Conservation (phyloP, 1,140 invertebrate genomes). For the Drosophila takahashii region DNA sequence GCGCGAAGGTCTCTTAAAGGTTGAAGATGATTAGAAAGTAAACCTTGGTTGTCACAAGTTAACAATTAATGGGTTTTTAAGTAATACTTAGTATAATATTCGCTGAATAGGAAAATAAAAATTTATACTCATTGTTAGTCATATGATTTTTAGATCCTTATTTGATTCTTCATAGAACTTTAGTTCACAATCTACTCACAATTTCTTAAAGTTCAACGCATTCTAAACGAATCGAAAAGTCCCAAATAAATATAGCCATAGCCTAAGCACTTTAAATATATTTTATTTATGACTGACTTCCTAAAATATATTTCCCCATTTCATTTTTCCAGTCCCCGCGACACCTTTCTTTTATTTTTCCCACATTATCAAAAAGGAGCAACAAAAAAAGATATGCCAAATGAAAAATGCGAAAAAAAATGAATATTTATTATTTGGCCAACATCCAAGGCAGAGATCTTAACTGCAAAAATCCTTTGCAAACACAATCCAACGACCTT, state of each 20-base stretch:
- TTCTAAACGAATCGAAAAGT: slow-evolving; percentile 6
- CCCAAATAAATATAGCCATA: slow-evolving; percentile 30
- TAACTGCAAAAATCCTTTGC: slow-evolving; percentile 76
- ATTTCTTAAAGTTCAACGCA: slow-evolving; percentile 30
- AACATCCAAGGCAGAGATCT: slow-evolving; percentile 54
- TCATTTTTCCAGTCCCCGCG: slow-evolving; percentile 11
- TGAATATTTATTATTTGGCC: slow-evolving; percentile 70
- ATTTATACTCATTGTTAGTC: too few species aligned
- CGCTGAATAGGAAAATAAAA: neutral
- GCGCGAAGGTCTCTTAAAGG: slow-evolving; percentile 27
- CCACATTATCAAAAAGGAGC: slow-evolving; percentile 32
- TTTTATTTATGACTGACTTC: slow-evolving; percentile 29
- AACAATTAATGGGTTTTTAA: slow-evolving; percentile 21
- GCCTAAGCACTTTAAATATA: slow-evolving; percentile 1
- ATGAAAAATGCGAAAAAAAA: slow-evolving; percentile 47
- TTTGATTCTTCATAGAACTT: too few species aligned
- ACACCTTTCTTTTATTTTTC: slow-evolving; percentile 24
- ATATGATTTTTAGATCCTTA: too few species aligned
- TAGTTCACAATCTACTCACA: too few species aligned
- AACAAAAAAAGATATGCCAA: slow-evolving; percentile 37
- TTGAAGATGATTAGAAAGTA: slow-evolving; percentile 23
- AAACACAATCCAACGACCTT: slow-evolving; percentile 61
- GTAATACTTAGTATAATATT: neutral
- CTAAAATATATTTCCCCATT: slow-evolving; percentile 32
- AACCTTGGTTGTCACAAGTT: slow-evolving; percentile 14